Conservation (phyloP, 64 coral and sea anemone genomes). For the Acropora tenuis region DNA sequence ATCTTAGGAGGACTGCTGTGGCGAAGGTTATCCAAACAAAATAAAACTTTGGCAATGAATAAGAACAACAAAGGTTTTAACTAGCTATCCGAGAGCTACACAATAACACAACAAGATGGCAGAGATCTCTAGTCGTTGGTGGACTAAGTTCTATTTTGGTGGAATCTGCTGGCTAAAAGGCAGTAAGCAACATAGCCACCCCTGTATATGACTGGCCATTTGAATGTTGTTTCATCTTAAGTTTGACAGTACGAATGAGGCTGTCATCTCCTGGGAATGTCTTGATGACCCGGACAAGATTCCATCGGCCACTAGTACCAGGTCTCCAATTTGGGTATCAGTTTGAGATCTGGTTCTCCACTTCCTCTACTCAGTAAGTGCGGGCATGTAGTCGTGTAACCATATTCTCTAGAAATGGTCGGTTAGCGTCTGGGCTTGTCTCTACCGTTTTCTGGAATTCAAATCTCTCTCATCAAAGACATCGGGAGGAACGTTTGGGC, state of each 20-base stretch:
- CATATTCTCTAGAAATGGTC: neutral
- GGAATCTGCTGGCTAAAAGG: too few species aligned
- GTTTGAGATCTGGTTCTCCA: constrained; percentile 6
- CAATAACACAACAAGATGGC: too few species aligned
- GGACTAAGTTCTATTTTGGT: neutral
- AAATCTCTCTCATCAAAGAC: constrained; percentile 43
- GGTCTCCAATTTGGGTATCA: constrained; percentile 19
- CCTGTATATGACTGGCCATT: neutral
- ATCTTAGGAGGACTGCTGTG: too few species aligned
- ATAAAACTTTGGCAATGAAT: too few species aligned
- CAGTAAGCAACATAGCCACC: neutral
- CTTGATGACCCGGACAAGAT: constrained; percentile 13
- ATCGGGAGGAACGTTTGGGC: constrained; percentile 52
- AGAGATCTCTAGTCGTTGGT: too few species aligned
- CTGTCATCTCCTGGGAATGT: constrained; percentile 31
- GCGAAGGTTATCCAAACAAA: too few species aligned
- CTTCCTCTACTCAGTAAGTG: neutral
- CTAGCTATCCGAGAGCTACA: too few species aligned
- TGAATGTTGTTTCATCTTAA: constrained; percentile 1
- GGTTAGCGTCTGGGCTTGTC: constrained; percentile 36
- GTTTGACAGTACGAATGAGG: constrained; percentile 2
- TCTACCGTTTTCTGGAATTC: constrained; percentile 38
- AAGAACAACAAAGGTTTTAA: too few species aligned
- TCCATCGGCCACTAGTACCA: constrained; percentile 22
- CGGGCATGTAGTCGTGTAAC: constrained; percentile 17